Evolutionary conservation across 2,113 vertebrate species (phyloP), one percentile per base, ranked within the genome.

Genomic region (Ia io): DNA sequence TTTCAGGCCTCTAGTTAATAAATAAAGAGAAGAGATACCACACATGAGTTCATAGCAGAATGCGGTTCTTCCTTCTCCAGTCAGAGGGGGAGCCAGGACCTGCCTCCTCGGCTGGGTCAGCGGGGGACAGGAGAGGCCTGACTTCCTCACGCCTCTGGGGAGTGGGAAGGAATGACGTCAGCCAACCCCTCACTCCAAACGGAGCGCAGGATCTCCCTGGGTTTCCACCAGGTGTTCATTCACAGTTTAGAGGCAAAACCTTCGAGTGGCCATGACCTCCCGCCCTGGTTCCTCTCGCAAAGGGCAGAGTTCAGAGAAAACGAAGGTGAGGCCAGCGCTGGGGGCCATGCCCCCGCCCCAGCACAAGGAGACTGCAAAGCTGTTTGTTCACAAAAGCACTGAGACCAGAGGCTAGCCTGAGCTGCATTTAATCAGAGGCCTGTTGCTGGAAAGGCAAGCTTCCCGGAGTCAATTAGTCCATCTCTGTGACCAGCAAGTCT

Each of bases 321-420:
- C 40, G 49, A 82, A 86, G 69, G 49, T 87, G 32, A 92, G 53
- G 59, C 49, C 32, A 18, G 35, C 63, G 59, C 18, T 25, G 5
- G 56, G 30, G 35, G 32, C 18, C 35, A 40, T 42, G 22, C 22
- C 7, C 2, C 23, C 23, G 59, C 22, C 44, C 32, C 51, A 22
- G 35, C 56, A 30, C 35, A 12, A 53, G 56, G 59, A 28, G 71
- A 28, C 42, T 63, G 79, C 59, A 53, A 84, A 88, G 51, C 77
- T 93, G 71, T 93, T 93, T 95, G 93, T 88, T 85, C 84, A 88
- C 47, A 88, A n/a, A 93, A 86, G 28, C 44, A 74, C 56, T 76
- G 79, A 93, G 70, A 90, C 83, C 73, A 94, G 92, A 88, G 76
- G 42, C 67, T 80, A 82, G 30, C n/a, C 87, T 86, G 74, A 28